Conservation (phyloP, 2,888 invertebrate genomes). For the Hydroisotoma schaefferi region DNA sequence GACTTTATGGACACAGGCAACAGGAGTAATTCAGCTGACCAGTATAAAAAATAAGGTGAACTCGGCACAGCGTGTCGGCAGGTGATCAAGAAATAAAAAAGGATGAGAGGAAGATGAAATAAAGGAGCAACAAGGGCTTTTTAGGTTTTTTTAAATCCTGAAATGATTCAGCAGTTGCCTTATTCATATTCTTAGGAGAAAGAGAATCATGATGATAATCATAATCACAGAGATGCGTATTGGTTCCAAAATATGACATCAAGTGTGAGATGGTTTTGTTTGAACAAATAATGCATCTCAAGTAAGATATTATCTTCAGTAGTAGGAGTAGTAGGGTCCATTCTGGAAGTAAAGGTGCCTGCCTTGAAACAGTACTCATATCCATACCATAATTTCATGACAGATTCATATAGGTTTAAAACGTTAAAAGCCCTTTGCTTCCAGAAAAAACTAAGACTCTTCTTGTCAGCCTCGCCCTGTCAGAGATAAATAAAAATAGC, state of each 20-base stretch:
- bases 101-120: too few species aligned
- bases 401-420: too few species aligned
- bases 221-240: not conserved
- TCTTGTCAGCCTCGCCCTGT: slow-evolving; percentile 12
- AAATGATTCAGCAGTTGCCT: slow-evolving; percentile 40
- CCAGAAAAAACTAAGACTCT: too few species aligned
- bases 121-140: slow-evolving; percentile 18
- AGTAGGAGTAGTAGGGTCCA: too few species aligned
- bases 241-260: not conserved
- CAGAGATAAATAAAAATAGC: slow-evolving; percentile 30
- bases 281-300: slow-evolving; percentile 37
- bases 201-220: not conserved
- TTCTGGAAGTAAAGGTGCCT: too few species aligned
- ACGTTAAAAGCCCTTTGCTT: too few species aligned
- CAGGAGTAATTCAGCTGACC: slow-evolving; percentile 8
- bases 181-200: not conserved
- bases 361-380: too few species aligned
- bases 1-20: slow-evolving; percentile 9
- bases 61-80: slow-evolving; percentile 42
- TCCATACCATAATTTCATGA: too few species aligned
- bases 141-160: not conserved
- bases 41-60: slow-evolving; percentile 33
- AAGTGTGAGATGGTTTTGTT: slow-evolving; percentile 25
- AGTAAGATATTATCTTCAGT: not conserved
- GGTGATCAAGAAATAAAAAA: slow-evolving; percentile 26